Evolutionary conservation across 2,888 invertebrate genomes (phyloP).

Genomic region (Scaptomyza parva): DNA sequence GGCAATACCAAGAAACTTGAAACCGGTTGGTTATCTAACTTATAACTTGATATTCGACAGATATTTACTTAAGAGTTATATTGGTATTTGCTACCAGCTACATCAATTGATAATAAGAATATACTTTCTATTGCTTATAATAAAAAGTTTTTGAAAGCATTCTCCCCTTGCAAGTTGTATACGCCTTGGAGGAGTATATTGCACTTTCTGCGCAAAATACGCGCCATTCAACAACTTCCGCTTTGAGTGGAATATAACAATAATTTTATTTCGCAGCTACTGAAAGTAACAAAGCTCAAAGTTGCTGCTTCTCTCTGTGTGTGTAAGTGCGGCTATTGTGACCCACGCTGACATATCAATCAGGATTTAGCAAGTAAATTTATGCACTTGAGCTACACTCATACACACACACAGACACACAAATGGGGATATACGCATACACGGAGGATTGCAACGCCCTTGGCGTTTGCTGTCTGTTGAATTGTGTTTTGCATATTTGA

Average conservation of each 20-base stretch:
- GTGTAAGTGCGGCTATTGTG: slow-evolving; percentile 16
- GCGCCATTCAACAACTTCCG: slow-evolving; percentile 32
- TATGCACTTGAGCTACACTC: slow-evolving; percentile 76
- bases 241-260: slow-evolving; percentile 40
- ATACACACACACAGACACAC: slow-evolving; percentile 8
- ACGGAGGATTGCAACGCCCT: slow-evolving; percentile 17
- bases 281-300: slow-evolving; percentile 36
- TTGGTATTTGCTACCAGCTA: neutral
- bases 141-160: neutral
- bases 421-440: slow-evolving; percentile 8
- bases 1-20: neutral
- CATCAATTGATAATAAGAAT: neutral
- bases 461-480: slow-evolving; percentile 60
- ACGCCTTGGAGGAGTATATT: neutral
- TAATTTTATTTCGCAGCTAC: slow-evolving; percentile 40
- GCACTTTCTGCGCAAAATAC: slow-evolving; percentile 20
- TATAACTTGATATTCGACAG: no score
- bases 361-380: slow-evolving; percentile 81
- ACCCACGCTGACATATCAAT: slow-evolving; percentile 77
- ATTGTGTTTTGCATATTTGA: slow-evolving; percentile 80
- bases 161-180: neutral
- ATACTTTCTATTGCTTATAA: no score
- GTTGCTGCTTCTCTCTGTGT: neutral
- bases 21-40: neutral
- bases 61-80: neutral